Percentiles rank a stretch among this genome's conserved stretches.
These are phyloP conservation scores for Pteronura brasiliensis DNA, from an alignment of 2,113 vertebrate species.

Conservation along the genomic window DNA sequence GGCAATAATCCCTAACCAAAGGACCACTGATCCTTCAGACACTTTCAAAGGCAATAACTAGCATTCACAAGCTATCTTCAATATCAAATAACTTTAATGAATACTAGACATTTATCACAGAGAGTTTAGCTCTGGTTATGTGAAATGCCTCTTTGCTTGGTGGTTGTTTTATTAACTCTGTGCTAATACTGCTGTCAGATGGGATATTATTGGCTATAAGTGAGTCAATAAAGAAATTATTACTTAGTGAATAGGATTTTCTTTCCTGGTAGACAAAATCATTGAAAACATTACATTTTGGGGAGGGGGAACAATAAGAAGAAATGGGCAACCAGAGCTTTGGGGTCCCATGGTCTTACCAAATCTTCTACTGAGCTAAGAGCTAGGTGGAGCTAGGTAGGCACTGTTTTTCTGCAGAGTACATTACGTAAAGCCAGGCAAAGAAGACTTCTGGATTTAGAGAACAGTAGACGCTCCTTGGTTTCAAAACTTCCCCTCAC, in stretches of 20 bases:
- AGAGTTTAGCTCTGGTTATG: not conserved
- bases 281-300: not conserved
- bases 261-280: conserved; percentile 9
- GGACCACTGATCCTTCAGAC: not conserved
- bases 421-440: not conserved
- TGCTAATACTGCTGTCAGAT: not conserved
- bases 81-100: not conserved
- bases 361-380: not conserved
- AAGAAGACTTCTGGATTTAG: not conserved
- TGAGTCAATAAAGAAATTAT: conserved; percentile 33
- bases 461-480: not conserved
- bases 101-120: not conserved
- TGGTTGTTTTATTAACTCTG: not conserved
- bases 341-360: not conserved
- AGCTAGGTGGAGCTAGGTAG: not conserved
- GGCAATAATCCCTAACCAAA: no score
- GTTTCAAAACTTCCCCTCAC: not conserved
- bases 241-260: conserved; percentile 20
- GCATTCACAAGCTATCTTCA: not conserved
- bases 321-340: not conserved
- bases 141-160: not conserved
- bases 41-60: not conserved
- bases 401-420: not conserved
- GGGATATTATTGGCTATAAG: not conserved
- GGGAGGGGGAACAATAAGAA: not conserved